phyloP scores from a whole-genome alignment of 2,113 vertebrate species.

The Apodemus sylvaticus region DNA sequence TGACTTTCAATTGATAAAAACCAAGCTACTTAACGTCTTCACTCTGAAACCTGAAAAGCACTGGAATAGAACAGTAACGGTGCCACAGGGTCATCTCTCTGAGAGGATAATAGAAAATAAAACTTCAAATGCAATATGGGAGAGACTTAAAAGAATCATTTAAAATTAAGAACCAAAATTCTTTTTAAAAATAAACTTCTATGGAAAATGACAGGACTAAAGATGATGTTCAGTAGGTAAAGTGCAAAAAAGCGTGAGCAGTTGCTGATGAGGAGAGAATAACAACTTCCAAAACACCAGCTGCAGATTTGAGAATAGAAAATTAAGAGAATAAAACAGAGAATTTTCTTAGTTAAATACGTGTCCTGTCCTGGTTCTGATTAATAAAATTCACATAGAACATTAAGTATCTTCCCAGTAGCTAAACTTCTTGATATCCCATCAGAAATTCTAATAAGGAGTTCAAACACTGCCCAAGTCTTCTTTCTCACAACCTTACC shows the following conservation, averaged over 20 bases:
- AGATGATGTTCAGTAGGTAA: not conserved
- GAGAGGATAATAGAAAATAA: not conserved
- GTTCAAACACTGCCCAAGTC: not conserved
- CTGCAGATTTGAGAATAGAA: not conserved
- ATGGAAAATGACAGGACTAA: not conserved
- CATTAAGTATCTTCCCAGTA: not conserved
- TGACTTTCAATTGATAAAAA: no score
- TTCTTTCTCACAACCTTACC: not conserved
- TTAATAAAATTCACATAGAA: not conserved
- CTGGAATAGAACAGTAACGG: no score
- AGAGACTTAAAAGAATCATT: not conserved
- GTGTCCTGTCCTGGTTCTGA: not conserved
- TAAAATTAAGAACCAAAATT: not conserved
- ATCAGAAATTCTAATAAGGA: no score
- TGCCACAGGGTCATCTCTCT: not conserved
- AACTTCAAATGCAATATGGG: not conserved
- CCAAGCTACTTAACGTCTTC: no score
- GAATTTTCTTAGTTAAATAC: not conserved
- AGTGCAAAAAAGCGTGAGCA: not conserved
- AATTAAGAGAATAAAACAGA: not conserved
- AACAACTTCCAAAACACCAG: not conserved
- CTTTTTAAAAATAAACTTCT: not conserved
- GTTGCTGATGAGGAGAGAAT: not conserved
- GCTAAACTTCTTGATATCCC: no score
- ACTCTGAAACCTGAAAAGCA: no score